phyloP scores from a whole-genome alignment of 2,113 vertebrate species.

The Paradoxurus hermaphroditus region DNA sequence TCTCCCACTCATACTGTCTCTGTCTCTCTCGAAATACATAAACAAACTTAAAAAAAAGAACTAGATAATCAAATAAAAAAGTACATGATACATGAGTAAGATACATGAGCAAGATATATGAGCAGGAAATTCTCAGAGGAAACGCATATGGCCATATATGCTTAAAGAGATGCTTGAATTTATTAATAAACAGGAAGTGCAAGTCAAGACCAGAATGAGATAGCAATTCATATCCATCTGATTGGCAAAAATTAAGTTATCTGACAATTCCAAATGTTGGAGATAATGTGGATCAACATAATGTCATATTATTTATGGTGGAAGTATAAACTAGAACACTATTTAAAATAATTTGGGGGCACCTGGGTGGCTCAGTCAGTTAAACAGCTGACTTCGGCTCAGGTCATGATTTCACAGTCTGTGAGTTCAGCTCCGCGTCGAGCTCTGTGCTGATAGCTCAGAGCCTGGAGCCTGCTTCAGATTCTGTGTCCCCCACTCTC shows the following conservation, averaged over 20 bases:
- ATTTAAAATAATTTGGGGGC: neutral
- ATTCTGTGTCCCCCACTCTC: no score
- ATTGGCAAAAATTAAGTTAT: slow-evolving; percentile 4
- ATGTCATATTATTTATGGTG: neutral
- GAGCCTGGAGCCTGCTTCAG: no score
- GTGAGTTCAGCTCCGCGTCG: no score
- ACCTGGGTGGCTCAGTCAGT: no score
- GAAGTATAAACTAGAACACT: neutral
- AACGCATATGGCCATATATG: neutral
- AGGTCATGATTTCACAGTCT: no score
- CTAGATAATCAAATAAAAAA: neutral
- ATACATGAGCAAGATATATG: neutral
- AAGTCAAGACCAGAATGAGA: slow-evolving; percentile 16
- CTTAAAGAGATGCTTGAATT: neutral
- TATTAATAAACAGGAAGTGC: neutral
- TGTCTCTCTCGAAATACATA: no score
- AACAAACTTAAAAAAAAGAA: neutral
- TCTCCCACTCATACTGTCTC: no score
- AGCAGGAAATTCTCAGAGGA: slow-evolving; percentile 38
- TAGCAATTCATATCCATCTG: neutral
- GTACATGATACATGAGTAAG: neutral
- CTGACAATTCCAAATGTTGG: neutral
- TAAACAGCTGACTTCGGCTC: no score
- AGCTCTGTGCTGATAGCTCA: no score
- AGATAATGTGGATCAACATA: neutral